phyloP scores from a whole-genome alignment of 2,113 vertebrate species.

The Xyliphius kryptos region DNA sequence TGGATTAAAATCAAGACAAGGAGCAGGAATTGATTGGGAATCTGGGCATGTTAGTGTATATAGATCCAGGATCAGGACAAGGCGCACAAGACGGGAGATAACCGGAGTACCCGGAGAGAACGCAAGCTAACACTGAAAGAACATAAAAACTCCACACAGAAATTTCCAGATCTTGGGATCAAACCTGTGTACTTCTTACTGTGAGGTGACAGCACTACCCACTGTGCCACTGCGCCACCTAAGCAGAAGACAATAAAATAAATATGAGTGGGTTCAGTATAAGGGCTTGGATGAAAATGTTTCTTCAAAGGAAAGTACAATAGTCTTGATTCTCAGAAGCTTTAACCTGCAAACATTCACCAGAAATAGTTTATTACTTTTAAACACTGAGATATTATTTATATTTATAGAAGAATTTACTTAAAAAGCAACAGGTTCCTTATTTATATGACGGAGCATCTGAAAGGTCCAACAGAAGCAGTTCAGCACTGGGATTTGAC shows the following conservation, averaged over 20 bases:
- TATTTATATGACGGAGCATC: background rate
- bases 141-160: too few species aligned
- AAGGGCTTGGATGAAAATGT: too few species aligned
- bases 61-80: background rate
- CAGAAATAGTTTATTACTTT: background rate
- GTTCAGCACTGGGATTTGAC: background rate
- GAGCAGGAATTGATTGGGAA: background rate
- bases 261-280: too few species aligned
- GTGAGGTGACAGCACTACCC: too few species aligned
- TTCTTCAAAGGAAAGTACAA: background rate
- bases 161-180: too few species aligned
- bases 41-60: background rate
- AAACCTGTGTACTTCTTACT: too few species aligned
- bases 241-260: too few species aligned
- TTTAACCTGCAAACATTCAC: background rate
- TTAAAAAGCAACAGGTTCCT: too few species aligned
- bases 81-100: too few species aligned
- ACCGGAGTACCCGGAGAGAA: too few species aligned
- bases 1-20: background rate
- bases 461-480: background rate
- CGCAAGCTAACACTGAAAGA: too few species aligned
- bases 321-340: background rate
- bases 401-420: background rate
- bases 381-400: background rate
- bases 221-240: too few species aligned